These are phyloP conservation scores for Notothenia rossii DNA, from an alignment of 2,113 vertebrate species.

Conservation along the genomic window DNA sequence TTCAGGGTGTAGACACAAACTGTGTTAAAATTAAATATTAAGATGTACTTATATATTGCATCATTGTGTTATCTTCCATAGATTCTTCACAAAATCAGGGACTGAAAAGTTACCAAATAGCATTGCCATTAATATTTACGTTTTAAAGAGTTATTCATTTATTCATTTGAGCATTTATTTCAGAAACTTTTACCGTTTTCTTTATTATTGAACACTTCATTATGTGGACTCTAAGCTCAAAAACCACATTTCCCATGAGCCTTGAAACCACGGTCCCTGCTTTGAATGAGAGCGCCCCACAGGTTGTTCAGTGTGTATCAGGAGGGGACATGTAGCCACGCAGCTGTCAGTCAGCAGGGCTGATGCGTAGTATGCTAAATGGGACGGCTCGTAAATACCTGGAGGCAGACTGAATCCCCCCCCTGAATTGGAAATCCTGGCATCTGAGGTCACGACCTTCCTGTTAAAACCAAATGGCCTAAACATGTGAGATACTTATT, in stretches of 20 bases:
- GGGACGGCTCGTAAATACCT: conserved; percentile 46
- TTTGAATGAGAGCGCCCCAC: neutral
- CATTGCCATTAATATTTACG: too few species aligned
- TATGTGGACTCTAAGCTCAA: neutral
- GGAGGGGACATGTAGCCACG: conserved; percentile 30
- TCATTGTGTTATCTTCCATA: neutral
- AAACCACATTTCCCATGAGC: conserved; percentile 45
- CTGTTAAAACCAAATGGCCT: conserved; percentile 42
- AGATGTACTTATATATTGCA: neutral
- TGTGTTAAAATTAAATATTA: neutral
- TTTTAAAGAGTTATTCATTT: neutral
- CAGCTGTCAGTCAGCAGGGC: conserved; percentile 58
- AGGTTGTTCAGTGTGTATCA: conserved; percentile 29
- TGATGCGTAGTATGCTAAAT: conserved; percentile 43
- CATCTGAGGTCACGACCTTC: conserved; percentile 56
- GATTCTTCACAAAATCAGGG: neutral
- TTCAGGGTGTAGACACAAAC: neutral
- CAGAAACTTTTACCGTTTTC: neutral
- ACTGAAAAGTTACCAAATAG: too few species aligned
- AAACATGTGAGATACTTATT: conserved; percentile 56
- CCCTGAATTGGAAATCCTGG: conserved; percentile 43
- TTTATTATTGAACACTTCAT: neutral
- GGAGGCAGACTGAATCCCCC: conserved; percentile 24
- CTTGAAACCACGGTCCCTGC: neutral
- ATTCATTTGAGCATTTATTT: neutral